Evolutionary conservation across 1,140 invertebrate genomes (phyloP).

Genomic region (Aphis gossypii): DNA sequence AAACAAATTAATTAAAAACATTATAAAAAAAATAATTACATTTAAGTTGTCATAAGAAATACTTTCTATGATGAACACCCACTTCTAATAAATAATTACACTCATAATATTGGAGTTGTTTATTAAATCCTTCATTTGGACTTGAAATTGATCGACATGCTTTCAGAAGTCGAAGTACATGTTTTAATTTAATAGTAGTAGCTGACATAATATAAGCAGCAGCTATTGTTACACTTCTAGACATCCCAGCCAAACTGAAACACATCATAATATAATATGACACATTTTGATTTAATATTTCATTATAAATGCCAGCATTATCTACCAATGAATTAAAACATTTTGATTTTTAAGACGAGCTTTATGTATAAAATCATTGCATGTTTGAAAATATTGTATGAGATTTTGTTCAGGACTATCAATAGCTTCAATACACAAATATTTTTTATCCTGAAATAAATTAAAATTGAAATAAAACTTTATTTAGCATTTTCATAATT

Average conservation of each 20-base stretch:
- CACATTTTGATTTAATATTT: conserved; percentile 3
- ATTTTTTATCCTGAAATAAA: conserved; percentile 86
- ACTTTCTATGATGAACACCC: conserved; percentile 60
- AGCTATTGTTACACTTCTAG: conserved; percentile 91
- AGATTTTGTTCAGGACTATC: conserved; percentile 93
- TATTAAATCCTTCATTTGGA: conserved; percentile 94
- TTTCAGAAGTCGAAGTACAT: conserved; percentile 89
- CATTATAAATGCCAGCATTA: conserved; percentile 60
- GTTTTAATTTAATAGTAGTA: conserved; percentile 89
- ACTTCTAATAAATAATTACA: conserved; percentile 81
- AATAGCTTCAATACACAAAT: conserved; percentile 91
- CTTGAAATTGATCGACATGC: conserved; percentile 90
- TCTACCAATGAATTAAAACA: conserved; percentile 94
- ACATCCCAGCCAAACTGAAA: conserved; percentile 90
- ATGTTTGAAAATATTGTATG: conserved; percentile 88
- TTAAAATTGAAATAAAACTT: background rate
- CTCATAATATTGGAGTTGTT: conserved; percentile 92
- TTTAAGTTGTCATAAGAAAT: background rate
- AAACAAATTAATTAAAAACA: background rate
- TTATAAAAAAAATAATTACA: background rate
- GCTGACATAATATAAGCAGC: conserved; percentile 96
- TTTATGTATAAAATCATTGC: conserved; percentile 95
- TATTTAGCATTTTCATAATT: background rate
- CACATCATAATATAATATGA: background rate
- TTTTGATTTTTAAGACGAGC: conserved; percentile 86